Evolutionary conservation across 2,113 vertebrate genomes (phyloP).

Genomic region (Brachyhypopomus occidentalis): DNA sequence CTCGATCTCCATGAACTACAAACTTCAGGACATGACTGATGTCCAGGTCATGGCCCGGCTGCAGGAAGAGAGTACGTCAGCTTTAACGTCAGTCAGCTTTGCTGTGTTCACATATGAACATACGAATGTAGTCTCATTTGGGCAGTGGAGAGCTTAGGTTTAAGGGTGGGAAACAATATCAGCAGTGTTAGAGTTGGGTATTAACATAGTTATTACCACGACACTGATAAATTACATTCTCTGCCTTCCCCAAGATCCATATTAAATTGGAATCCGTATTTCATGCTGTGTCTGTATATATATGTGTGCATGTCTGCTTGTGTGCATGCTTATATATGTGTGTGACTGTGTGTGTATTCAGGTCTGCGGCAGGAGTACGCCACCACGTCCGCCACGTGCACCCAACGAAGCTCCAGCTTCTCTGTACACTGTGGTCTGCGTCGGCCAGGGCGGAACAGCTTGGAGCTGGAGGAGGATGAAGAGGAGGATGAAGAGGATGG

Average conservation of each 20-base stretch:
- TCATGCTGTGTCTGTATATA: too few relatives aligned
- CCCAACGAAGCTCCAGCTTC: constrained; percentile 85
- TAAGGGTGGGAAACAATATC: too few relatives aligned
- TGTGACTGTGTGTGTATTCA: constrained; percentile 53
- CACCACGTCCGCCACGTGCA: constrained; percentile 86
- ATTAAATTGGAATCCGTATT: too few relatives aligned
- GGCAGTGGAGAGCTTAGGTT: not conserved
- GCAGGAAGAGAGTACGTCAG: constrained; percentile 93
- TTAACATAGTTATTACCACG: too few relatives aligned
- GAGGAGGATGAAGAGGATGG: constrained; percentile 87
- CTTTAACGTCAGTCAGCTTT: not conserved
- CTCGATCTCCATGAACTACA: constrained; percentile 93
- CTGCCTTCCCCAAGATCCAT: too few relatives aligned
- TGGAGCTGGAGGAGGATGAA: constrained; percentile 88
- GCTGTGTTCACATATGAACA: not conserved
- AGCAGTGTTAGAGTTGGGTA: too few relatives aligned
- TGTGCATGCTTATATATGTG: too few relatives aligned
- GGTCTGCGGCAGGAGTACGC: constrained; percentile 97
- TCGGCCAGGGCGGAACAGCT: constrained; percentile 76
- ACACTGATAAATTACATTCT: too few relatives aligned
- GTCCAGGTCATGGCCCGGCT: constrained; percentile 98
- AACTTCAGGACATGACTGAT: constrained; percentile 95
- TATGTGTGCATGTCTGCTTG: too few relatives aligned
- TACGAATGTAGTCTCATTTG: not conserved
- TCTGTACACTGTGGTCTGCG: constrained; percentile 81